These are phyloP conservation scores for Elaeidobius kamerunicus DNA, from an alignment of 2,888 invertebrate genomes.

Conservation along the genomic window DNA sequence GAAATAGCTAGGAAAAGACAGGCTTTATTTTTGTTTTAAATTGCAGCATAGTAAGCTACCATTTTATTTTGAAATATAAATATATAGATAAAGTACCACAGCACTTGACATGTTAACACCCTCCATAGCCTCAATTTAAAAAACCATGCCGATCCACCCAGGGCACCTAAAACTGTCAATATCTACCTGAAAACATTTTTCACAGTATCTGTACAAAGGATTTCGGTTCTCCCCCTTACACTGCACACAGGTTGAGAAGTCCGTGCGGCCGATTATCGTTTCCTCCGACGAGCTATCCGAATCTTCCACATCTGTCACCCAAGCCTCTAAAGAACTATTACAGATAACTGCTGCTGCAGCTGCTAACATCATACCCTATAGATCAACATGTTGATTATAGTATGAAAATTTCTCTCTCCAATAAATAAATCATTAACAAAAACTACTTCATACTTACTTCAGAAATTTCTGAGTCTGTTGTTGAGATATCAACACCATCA, in stretches of 20 bases:
- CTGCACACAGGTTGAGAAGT: conserved; percentile 64
- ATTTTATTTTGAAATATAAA: too few relatives aligned
- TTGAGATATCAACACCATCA: conserved; percentile 38
- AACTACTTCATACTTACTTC: conserved; percentile 1
- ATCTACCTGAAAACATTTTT: conserved; percentile 65
- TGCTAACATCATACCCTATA: conserved; percentile 37
- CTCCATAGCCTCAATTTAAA: conserved; percentile 9
- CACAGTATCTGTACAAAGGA: conserved; percentile 65
- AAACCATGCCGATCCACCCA: conserved; percentile 14
- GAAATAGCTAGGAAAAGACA: too few relatives aligned
- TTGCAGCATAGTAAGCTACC: too few relatives aligned
- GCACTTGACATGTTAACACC: too few relatives aligned
- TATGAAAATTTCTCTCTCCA: too few relatives aligned
- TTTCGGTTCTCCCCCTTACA: conserved; percentile 60
- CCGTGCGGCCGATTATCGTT: conserved; percentile 43
- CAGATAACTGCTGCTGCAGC: conserved; percentile 45
- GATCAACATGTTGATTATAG: too few relatives aligned
- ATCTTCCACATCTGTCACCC: conserved; percentile 47
- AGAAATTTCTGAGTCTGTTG: conserved; percentile 55
- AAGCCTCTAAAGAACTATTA: conserved; percentile 44
- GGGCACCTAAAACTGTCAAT: conserved; percentile 20
- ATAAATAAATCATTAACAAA: conserved; percentile 3
- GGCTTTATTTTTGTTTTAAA: too few relatives aligned
- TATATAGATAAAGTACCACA: too few relatives aligned
- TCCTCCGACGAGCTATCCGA: conserved; percentile 43